Evolutionary conservation across 2,797 vertebrate species (phyloP).

Genomic region (Telmatherina bonti): DNA sequence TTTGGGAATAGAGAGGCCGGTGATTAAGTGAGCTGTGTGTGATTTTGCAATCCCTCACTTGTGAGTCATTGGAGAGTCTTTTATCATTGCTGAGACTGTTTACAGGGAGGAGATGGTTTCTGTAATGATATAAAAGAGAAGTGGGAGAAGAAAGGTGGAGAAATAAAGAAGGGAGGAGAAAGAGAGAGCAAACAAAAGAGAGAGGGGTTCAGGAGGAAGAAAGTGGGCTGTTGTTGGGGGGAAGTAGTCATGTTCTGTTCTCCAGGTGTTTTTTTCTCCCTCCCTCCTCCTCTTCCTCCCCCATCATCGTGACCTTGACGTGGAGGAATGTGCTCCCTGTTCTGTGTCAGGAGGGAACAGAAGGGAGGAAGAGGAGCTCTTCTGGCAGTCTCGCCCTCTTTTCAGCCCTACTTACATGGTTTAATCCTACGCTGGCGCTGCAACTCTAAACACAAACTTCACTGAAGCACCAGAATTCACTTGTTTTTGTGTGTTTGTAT

Average conservation of each 20-base stretch:
- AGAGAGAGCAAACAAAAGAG: not conserved
- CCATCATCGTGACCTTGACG: constrained; percentile 76
- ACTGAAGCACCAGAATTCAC: constrained; percentile 10
- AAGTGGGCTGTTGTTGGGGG: constrained; percentile 22
- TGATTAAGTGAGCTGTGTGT: constrained; percentile 68
- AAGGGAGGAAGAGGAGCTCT: constrained; percentile 49
- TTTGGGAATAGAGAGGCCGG: constrained; percentile 48
- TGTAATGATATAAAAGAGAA: constrained; percentile 30
- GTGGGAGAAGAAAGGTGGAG: accelerated
- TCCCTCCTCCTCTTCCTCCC: constrained; percentile 38
- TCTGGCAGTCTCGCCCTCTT: constrained; percentile 46
- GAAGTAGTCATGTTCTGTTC: constrained; percentile 63
- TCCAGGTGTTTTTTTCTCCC: constrained; percentile 78
- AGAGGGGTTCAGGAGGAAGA: constrained; percentile 12
- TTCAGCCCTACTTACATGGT: constrained; percentile 50
- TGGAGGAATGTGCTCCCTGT: constrained; percentile 80
- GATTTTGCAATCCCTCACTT: constrained; percentile 61
- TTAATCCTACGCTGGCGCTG: not conserved
- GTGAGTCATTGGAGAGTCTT: constrained; percentile 72
- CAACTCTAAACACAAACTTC: not conserved
- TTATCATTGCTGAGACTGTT: constrained; percentile 52
- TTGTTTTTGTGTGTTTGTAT: constrained; percentile 14
- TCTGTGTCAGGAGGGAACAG: constrained; percentile 63
- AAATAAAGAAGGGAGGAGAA: not conserved
- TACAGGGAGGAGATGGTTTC: constrained; percentile 49